Conservation (phyloP, 2,888 invertebrate species). For the Eristalinus aeneus region DNA sequence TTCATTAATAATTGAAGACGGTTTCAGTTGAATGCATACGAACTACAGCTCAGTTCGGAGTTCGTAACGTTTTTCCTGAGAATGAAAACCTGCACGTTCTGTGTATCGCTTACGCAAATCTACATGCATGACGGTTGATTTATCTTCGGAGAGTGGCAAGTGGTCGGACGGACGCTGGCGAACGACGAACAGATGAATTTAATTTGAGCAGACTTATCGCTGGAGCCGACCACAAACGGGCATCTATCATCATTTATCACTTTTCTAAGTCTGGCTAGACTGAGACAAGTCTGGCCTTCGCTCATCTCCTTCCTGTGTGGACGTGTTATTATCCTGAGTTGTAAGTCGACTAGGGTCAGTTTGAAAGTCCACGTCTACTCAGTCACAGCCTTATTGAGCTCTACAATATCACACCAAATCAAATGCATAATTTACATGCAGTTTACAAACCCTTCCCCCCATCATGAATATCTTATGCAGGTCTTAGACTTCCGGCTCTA, state of each 20-base stretch:
- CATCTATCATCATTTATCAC: neutral
- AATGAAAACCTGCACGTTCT: neutral
- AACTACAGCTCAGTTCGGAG: neutral
- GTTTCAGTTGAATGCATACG: neutral
- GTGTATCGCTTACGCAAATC: neutral
- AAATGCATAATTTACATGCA: constrained; percentile 22
- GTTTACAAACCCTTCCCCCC: neutral
- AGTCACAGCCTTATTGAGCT: neutral
- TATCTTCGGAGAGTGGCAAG: neutral
- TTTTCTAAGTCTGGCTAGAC: neutral
- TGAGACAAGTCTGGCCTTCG: neutral
- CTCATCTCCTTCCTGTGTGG: neutral
- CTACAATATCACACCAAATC: neutral
- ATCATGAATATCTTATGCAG: constrained; percentile 20
- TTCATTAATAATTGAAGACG: neutral
- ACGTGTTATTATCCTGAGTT: neutral
- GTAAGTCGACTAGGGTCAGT: neutral
- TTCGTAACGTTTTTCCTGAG: neutral
- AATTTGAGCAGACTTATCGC: neutral
- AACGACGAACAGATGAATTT: neutral
- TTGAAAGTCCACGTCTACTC: too few species aligned
- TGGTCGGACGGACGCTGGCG: neutral
- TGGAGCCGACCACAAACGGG: neutral
- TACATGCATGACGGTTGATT: neutral
- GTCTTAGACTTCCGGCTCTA: neutral